Evolutionary conservation across 2,113 vertebrate genomes (phyloP).

Genomic region (Pomatorhinus ruficollis): DNA sequence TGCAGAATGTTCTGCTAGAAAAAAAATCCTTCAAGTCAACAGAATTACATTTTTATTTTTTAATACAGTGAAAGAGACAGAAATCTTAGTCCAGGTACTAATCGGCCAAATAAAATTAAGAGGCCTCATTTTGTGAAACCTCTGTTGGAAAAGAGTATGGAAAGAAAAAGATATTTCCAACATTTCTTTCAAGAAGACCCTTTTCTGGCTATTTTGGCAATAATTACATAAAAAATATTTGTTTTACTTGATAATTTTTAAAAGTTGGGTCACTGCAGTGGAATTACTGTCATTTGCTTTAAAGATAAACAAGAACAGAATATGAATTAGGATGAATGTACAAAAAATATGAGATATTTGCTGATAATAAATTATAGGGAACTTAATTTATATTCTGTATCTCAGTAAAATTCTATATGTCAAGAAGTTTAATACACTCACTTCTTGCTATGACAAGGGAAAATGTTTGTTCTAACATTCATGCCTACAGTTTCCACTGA

Average conservation of each 20-base stretch:
- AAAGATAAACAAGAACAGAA: not conserved
- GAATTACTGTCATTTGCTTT: not conserved
- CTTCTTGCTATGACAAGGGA: not conserved
- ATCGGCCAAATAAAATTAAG: not conserved
- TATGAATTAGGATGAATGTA: not conserved
- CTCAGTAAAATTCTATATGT: not conserved
- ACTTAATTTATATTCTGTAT: not conserved
- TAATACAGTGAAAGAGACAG: not conserved
- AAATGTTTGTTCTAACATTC: not conserved
- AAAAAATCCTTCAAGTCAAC: not conserved
- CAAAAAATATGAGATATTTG: not conserved
- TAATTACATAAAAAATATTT: not conserved
- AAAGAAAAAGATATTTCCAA: not conserved
- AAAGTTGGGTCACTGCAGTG: not conserved
- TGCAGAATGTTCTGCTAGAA: not conserved
- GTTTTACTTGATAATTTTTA: not conserved
- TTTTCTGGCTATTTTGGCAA: not conserved
- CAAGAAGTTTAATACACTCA: not conserved
- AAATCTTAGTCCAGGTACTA: not conserved
- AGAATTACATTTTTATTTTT: not conserved
- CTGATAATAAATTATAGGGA: not conserved
- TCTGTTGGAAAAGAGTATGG: not conserved
- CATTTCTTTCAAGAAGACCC: not conserved
- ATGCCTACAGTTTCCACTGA: not conserved
- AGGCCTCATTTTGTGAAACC: not conserved